Evolutionary conservation across 1,140 invertebrate species (phyloP).

Genomic region (Leptoteleia sp.): DNA sequence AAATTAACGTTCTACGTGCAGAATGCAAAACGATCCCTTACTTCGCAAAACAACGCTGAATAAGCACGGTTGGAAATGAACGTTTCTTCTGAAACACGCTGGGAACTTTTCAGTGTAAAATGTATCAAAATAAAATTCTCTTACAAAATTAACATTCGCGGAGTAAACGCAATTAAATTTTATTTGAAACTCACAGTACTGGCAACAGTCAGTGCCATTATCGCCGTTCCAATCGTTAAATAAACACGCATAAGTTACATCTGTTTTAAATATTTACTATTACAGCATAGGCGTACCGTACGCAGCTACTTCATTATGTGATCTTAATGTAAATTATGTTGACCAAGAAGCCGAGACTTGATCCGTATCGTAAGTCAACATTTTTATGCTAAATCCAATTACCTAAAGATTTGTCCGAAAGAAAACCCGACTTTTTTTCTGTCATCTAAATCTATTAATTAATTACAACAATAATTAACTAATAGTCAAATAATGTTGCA

Average conservation of each 20-base stretch:
- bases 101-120: conserved; percentile 2
- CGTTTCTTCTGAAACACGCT: no score
- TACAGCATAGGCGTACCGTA: conserved; percentile 69
- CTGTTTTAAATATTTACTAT: conserved; percentile 70
- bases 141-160: conserved; percentile 33
- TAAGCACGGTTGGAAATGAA: conserved; percentile 2
- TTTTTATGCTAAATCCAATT: conserved; percentile 46
- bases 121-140: conserved; percentile 36
- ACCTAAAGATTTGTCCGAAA: conserved; percentile 44
- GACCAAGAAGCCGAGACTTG: conserved; percentile 47
- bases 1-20: no score
- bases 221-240: conserved; percentile 54
- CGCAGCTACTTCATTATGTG: conserved; percentile 65
- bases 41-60: not conserved
- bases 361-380: conserved; percentile 35
- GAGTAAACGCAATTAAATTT: conserved; percentile 33
- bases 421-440: conserved; percentile 6
- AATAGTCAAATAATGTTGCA: conserved; percentile 6
- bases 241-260: conserved; percentile 57
- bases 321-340: conserved; percentile 67
- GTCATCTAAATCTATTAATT: not conserved
- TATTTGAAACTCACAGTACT: conserved; percentile 19
- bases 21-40: no score
- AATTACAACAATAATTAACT: conserved; percentile 13
- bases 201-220: conserved; percentile 33